These are phyloP conservation scores for Hylyphantes graminicola DNA, from an alignment of 1,140 invertebrate genomes.

Conservation along the genomic window DNA sequence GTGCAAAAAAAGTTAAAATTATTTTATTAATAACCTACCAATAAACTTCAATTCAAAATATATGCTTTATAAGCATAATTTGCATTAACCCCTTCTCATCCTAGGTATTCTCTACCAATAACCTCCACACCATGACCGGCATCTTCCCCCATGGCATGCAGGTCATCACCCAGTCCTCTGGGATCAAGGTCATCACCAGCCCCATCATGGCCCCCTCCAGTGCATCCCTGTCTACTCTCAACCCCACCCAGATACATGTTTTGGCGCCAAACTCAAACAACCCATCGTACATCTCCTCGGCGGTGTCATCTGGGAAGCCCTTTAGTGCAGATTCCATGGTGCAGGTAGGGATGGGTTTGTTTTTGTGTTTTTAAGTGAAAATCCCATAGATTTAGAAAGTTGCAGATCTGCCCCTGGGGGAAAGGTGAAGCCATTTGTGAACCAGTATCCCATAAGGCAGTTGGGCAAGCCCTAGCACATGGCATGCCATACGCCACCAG, in stretches of 20 bases:
- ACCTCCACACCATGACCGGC: slow-evolving; percentile 46
- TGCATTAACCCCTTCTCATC: neutral
- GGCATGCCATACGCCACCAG: too few species aligned
- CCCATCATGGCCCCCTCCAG: slow-evolving; percentile 44
- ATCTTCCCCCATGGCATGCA: slow-evolving; percentile 56
- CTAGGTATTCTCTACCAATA: slow-evolving; percentile 46
- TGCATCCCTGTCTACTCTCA: slow-evolving; percentile 29
- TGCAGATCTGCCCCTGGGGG: too few species aligned
- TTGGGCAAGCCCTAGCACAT: too few species aligned
- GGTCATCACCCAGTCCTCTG: slow-evolving; percentile 51
- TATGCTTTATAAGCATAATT: neutral
- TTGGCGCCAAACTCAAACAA: slow-evolving; percentile 40
- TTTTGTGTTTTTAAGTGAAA: neutral
- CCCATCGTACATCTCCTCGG: slow-evolving; percentile 44
- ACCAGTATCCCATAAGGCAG: too few species aligned
- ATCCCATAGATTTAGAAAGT: too few species aligned
- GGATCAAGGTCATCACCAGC: slow-evolving; percentile 48
- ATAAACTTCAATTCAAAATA: slow-evolving; percentile 3
- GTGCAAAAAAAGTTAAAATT: too few species aligned
- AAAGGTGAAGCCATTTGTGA: too few species aligned
- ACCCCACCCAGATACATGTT: slow-evolving; percentile 51
- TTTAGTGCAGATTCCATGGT: slow-evolving; percentile 52
- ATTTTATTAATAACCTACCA: too few species aligned
- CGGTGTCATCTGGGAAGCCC: slow-evolving; percentile 22
- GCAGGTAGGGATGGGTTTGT: slow-evolving; percentile 12